Percentiles rank a stretch among this genome's conserved stretches.
These are phyloP conservation scores for Campylomormyrus numenius DNA, from an alignment of 2,113 vertebrate species.

Conservation along the genomic window DNA sequence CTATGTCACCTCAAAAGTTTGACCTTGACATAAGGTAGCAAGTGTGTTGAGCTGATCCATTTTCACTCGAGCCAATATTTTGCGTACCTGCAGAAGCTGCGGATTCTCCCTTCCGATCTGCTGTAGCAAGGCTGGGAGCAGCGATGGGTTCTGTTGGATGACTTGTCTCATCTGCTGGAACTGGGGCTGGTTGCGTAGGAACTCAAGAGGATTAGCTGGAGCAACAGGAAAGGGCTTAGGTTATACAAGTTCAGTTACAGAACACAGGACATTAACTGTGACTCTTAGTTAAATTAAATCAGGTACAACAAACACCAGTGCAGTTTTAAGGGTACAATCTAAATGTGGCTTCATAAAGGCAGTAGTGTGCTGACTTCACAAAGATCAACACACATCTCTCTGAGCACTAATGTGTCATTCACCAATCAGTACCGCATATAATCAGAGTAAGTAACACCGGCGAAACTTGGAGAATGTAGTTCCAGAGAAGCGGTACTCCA, in stretches of 20 bases:
- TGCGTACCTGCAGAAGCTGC: constrained; percentile 77
- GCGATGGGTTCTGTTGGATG: constrained; percentile 92
- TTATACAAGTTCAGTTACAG: neutral
- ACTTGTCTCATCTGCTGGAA: constrained; percentile 95
- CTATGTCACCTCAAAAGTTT: neutral
- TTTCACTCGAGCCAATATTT: neutral
- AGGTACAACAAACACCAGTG: neutral
- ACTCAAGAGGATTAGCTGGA: constrained; percentile 83
- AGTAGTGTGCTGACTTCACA: neutral
- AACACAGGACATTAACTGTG: neutral
- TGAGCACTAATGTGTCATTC: neutral
- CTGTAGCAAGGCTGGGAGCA: constrained; percentile 85
- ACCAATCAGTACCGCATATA: neutral
- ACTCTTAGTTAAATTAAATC: neutral
- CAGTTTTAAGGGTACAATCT: neutral
- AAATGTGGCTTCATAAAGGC: neutral
- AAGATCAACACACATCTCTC: neutral
- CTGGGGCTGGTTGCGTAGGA: constrained; percentile 88
- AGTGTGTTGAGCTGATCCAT: neutral
- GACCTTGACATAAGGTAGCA: neutral
- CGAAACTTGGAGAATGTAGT: neutral
- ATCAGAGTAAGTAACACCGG: neutral
- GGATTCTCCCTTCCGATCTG: constrained; percentile 94
- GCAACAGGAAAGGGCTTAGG: neutral
- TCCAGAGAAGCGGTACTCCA: neutral